These are phyloP conservation scores for Diuraphis noxia DNA, from an alignment of 1,140 invertebrate species.

Conservation along the genomic window DNA sequence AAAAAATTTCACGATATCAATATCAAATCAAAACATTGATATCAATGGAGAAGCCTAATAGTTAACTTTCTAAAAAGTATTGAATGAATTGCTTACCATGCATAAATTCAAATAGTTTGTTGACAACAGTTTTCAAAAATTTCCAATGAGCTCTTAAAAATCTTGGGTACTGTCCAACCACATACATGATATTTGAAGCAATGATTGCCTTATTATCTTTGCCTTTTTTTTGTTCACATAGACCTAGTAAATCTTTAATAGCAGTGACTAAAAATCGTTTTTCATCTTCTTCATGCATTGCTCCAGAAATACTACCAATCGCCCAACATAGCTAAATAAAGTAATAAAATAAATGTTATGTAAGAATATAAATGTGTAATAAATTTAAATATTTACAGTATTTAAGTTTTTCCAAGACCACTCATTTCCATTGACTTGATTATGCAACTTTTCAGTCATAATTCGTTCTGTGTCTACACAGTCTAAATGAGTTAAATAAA, in stretches of 20 bases:
- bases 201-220: slow-evolving; percentile 99
- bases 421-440: slow-evolving; percentile 98
- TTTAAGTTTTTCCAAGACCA: slow-evolving; percentile 99
- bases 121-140: slow-evolving; percentile 99
- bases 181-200: slow-evolving; percentile 99
- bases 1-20: too few species aligned
- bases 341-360: slow-evolving; percentile 33
- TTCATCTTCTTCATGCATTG: slow-evolving; percentile 99
- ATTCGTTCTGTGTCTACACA: slow-evolving; percentile 96
- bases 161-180: slow-evolving; percentile 98
- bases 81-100: slow-evolving; percentile 70
- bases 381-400: slow-evolving; percentile 67
- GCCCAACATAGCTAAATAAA: slow-evolving; percentile 89
- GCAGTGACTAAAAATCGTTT: slow-evolving; percentile 98
- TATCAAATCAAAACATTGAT: too few species aligned
- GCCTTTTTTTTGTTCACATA: slow-evolving; percentile 99
- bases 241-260: slow-evolving; percentile 95
- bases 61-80: too few species aligned
- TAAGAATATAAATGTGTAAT: slow-evolving; percentile 17
- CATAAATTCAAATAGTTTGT: slow-evolving; percentile 99
- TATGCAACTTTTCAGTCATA: slow-evolving; percentile 98
- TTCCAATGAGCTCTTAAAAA: slow-evolving; percentile 99
- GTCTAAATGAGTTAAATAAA: slow-evolving; percentile 98
- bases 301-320: slow-evolving; percentile 98
- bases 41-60: too few species aligned